Conservation (phyloP, 2,113 vertebrate genomes). For the Tonatia bakeri region DNA sequence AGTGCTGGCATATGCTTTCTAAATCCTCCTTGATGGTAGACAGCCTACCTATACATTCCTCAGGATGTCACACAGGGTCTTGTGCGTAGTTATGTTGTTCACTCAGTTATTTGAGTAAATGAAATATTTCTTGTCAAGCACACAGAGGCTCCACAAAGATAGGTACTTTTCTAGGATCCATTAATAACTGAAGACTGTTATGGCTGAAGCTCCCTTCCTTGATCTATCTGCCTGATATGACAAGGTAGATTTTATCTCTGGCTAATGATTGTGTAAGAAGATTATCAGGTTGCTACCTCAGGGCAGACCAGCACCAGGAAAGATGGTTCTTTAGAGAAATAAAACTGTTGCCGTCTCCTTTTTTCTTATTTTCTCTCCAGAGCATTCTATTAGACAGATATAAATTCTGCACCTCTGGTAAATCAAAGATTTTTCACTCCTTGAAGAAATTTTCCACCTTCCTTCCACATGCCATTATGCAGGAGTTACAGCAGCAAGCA, state of each 20-base stretch:
- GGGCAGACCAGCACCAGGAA: not conserved
- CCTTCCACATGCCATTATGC: not conserved
- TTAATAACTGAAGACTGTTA: not conserved
- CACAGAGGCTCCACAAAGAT: not conserved
- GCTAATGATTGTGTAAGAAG: not conserved
- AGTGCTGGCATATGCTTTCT: not conserved
- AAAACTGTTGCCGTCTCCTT: not conserved
- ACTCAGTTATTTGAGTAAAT: not conserved
- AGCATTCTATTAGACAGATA: not conserved
- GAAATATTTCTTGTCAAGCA: not conserved
- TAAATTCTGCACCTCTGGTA: not conserved
- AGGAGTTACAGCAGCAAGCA: not conserved
- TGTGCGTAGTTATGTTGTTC: not conserved
- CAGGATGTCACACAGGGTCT: not conserved
- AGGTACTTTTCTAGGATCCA: not conserved
- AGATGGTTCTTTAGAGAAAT: not conserved
- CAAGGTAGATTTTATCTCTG: not conserved
- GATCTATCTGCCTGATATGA: not conserved
- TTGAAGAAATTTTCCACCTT: not conserved
- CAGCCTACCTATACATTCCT: not conserved
- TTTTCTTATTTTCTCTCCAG: not conserved
- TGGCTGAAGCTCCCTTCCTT: not conserved
- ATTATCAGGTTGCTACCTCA: not conserved
- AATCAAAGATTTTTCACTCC: not conserved
- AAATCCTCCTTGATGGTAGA: not conserved